phyloP scores from a whole-genome alignment of 2,888 invertebrate species.

The Stenotaenia linearis region DNA sequence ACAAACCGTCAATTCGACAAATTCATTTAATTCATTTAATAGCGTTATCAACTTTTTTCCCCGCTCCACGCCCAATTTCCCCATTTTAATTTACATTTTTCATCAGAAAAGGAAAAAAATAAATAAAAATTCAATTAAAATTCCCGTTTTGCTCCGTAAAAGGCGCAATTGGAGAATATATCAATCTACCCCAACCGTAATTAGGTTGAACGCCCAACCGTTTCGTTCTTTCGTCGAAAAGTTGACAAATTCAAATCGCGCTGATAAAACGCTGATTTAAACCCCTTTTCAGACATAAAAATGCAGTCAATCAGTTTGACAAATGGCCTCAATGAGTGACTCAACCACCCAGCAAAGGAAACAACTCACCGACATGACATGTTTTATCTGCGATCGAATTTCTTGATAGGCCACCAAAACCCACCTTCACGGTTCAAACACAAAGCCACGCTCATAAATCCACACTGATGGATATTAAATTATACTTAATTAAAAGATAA shows the following conservation, averaged over 20 bases:
- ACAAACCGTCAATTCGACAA: background rate
- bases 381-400: slow-evolving; percentile 10
- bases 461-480: slow-evolving; percentile 6
- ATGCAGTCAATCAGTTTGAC: slow-evolving; percentile 26
- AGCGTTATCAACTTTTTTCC: background rate
- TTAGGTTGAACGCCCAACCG: background rate
- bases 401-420: background rate
- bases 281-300: slow-evolving; percentile 22
- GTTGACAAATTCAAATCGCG: slow-evolving; percentile 16
- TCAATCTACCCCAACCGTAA: background rate
- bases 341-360: slow-evolving; percentile 19
- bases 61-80: background rate
- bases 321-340: slow-evolving; percentile 21
- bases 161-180: background rate
- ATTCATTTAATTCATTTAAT: background rate
- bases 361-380: slow-evolving; percentile 3
- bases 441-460: slow-evolving; percentile 3
- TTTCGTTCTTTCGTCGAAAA: too few species aligned
- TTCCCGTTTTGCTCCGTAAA: background rate
- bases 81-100: background rate
- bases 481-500: background rate
- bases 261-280: slow-evolving; percentile 10
- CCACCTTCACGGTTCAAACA: background rate
- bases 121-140: background rate
- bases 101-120: background rate